Evolutionary conservation across 2,797 vertebrate species (phyloP).

Genomic region (Hirundo rustica): DNA sequence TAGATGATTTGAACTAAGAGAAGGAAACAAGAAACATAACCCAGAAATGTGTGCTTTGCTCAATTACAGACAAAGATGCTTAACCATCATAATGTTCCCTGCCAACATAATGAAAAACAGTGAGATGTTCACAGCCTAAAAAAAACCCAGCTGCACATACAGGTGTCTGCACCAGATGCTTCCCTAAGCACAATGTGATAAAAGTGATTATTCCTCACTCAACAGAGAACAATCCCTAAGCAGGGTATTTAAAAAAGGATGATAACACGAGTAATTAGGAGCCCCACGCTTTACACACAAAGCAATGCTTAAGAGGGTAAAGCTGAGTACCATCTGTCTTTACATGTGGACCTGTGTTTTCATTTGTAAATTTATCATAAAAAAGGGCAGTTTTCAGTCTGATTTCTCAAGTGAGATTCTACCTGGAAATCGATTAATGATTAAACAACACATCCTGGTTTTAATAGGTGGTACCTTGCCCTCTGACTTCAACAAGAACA

Average conservation of each 20-base stretch:
- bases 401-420: not conserved
- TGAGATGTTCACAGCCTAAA: conserved; percentile 47
- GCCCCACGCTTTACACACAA: not conserved
- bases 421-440: not conserved
- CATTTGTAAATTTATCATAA: not conserved
- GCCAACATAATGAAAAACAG: conserved; percentile 48
- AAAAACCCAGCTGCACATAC: conserved; percentile 49
- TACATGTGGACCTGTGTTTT: not conserved
- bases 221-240: conserved; percentile 27
- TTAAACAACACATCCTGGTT: not conserved
- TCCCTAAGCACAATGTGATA: conserved; percentile 44
- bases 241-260: conserved; percentile 42
- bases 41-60: conserved; percentile 19
- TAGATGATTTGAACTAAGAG: not conserved
- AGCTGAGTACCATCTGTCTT: conserved; percentile 31
- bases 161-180: conserved; percentile 69
- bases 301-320: conserved; percentile 16
- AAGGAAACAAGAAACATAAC: conserved; percentile 11
- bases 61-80: conserved; percentile 37
- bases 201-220: conserved; percentile 50
- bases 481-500: not conserved
- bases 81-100: conserved; percentile 1
- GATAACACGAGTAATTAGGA: conserved; percentile 40
- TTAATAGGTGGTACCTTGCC: not conserved
- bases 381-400: not conserved